phyloP scores from a whole-genome alignment of 2,113 vertebrate species.

The Poicephalus meyeri region DNA sequence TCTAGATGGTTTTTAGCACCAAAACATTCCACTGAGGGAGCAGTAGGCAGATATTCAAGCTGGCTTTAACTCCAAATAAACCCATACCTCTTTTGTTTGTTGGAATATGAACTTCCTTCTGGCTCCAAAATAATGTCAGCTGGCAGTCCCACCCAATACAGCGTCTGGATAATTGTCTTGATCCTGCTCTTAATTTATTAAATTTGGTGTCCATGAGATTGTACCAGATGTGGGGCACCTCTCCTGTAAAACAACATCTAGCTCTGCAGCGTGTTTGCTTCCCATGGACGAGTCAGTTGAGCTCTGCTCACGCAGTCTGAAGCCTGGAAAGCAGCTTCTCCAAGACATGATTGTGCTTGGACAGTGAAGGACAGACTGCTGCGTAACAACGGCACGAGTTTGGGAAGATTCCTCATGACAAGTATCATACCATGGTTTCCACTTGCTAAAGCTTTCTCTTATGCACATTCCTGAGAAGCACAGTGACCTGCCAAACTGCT shows the following conservation, averaged over 20 bases:
- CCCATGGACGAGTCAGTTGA: not conserved
- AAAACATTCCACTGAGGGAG: not conserved
- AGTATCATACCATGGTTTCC: not conserved
- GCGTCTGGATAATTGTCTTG: not conserved
- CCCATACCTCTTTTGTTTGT: not conserved
- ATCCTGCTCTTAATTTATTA: not conserved
- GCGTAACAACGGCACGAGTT: not conserved
- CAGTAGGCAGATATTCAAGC: not conserved
- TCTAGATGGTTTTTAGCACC: not conserved
- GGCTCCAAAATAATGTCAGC: conserved; percentile 18
- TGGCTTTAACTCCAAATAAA: not conserved
- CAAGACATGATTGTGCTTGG: not conserved
- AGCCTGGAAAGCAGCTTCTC: not conserved
- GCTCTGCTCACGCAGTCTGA: not conserved
- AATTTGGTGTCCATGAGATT: not conserved
- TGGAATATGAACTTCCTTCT: not conserved
- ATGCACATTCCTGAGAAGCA: not conserved
- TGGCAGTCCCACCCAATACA: conserved; percentile 16
- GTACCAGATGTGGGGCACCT: not conserved
- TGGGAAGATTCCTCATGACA: not conserved
- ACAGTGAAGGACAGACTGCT: not conserved
- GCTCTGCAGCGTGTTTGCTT: not conserved
- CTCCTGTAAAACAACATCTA: not conserved
- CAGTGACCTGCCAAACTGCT: not conserved
- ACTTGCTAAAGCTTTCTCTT: not conserved